Base-by-base conservation (phyloP, 2,113 vertebrate genomes). In the Charina bottae region DNA sequence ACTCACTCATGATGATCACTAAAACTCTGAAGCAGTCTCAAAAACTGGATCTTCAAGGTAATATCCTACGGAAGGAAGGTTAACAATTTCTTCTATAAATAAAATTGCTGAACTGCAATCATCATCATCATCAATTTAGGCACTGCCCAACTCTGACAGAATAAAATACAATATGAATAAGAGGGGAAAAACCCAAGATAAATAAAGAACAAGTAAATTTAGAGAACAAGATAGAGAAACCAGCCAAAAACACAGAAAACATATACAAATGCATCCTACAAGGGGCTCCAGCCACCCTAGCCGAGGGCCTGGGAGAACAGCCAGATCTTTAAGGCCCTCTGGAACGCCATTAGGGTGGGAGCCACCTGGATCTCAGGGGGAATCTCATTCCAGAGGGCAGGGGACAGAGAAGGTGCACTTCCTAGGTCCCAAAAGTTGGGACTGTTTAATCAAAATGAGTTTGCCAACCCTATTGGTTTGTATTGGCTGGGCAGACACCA, bases 1-100 rank as follows among this genome's bases (percentile, higher is more conserved):
- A 98, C 99, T 99, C 97, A 99, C 99, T 99, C 99, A 0, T 99
- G 99, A 95, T 99, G 99, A 96, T 99, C 99, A 88, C 99, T 99
- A 97, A 99, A 99, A 96, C 99, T 99, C 97, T 99, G 99, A 72
- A 99, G 98, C 88, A 99, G 98, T 94, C 99, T 97, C 97, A 99
- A 95, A 95, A 99, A 99, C 95, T 99, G 99, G 96, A 99, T 99
- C 97, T 99, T 99, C 95, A 99, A 97, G 88, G 99, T 99, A 94
- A 99, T 99, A 96, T 99, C 99, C 99, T 99, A 93, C 86, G 95
- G 92, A n/a, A 93, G 93, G 92, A 91, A 78, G 53, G 33, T 21
- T 21, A 19, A 64, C 19, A 9, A 54, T n/a, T 54, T 33, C 12
- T 78, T 91, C n/a, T 58, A 91, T 6, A 60, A 90, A 19, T 54